Base-by-base conservation (phyloP, 2,797 vertebrate genomes). In the Premnoplex brunnescens region DNA sequence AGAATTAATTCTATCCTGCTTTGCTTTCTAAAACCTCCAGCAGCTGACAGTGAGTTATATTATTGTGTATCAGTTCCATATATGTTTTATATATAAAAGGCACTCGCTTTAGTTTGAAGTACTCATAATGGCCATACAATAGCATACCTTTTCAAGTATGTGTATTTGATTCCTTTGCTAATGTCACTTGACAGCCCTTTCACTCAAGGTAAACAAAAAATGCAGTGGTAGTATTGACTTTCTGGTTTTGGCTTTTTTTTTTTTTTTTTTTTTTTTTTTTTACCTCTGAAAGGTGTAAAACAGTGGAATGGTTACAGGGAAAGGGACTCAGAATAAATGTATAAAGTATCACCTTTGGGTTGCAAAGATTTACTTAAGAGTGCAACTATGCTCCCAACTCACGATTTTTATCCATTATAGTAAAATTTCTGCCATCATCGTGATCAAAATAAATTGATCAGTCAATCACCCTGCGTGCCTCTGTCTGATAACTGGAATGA, bases 371-470 rank as follows among this genome's bases (percentile, higher is more conserved):
- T 83, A 41, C 79, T 56, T 90, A 54, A 23, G 32, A 67, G 36
- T 52, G 16, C 49, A 76, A 10, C 43, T 83, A 82, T 85, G 23
- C 41, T 95, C 24, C 43, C 51, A 88, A 28, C 32, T 82, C 5
- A 13, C 55, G 51, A 86, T 82, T 94, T 79, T 81, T 92, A 78
- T 46, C 46, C 19, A 27, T 75, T 93, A 17, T 15, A 88, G 75
- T 44, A 62, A 88, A 83, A 85, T 80, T 81, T 78, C 68, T 44
- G 44, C 66, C 54, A 36, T 56, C 71, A 37, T 30, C 71, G 64
- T 62, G 76, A 83, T 86, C 71, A 83, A 86, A 91, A 87, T 90
- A 84, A 93, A 81, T 86, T 39, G 71, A 81, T 96, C 73, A 89
- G 56, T 93, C 91, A 81, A 37, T 88, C 89, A 59, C 15, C 24